These are phyloP conservation scores for Struthio camelus DNA, from an alignment of 2,113 vertebrate genomes.

Conservation along the genomic window DNA sequence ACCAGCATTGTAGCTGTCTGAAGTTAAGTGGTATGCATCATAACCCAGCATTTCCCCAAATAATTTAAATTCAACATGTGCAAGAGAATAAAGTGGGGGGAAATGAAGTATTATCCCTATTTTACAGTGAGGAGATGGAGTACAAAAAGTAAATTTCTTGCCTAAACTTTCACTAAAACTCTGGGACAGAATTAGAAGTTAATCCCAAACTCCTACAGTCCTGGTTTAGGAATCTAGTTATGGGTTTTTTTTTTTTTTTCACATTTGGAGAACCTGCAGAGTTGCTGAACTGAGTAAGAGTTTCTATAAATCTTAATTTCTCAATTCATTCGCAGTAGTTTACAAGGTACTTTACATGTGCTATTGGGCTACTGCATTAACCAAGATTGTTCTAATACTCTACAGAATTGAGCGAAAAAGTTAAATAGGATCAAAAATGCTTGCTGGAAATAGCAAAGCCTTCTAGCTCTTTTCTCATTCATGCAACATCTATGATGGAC, in stretches of 20 bases:
- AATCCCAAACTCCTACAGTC: not conserved
- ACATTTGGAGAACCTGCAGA: not conserved
- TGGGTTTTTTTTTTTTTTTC: not conserved
- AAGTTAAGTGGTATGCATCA: not conserved
- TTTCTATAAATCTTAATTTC: not conserved
- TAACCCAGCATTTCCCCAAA: not conserved
- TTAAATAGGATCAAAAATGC: not conserved
- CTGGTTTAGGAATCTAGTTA: not conserved
- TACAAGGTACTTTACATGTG: not conserved
- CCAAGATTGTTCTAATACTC: not conserved
- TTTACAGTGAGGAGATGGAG: not conserved
- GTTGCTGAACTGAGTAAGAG: not conserved
- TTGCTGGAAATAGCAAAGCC: not conserved
- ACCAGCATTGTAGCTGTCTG: not conserved
- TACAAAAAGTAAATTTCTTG: not conserved
- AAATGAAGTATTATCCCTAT: not conserved
- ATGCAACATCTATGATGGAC: not conserved
- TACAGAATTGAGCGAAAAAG: not conserved
- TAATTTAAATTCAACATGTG: not conserved
- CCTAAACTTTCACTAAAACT: not conserved
- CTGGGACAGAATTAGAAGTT: not conserved
- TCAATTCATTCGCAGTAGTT: not conserved
- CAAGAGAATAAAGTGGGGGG: not conserved
- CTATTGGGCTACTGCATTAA: not conserved
- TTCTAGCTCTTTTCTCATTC: not conserved